Evolutionary conservation across 2,888 invertebrate species (phyloP).

Genomic region (Agonopterix alstromeriana): DNA sequence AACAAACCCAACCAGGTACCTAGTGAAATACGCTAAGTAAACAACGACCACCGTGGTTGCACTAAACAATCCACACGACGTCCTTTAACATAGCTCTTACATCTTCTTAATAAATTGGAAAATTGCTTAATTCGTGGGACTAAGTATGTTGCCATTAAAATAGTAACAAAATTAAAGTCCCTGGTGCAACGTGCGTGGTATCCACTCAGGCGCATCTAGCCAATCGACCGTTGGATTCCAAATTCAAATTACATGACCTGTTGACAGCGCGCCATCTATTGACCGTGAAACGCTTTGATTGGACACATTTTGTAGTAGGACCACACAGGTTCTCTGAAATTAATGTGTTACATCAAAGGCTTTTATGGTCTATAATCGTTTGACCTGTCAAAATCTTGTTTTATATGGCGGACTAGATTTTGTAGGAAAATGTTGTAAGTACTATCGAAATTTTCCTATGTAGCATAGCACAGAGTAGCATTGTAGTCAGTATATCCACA

Average conservation of each 20-base stretch:
- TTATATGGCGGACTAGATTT: too few species aligned
- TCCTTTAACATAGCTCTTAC: too few species aligned
- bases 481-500: too few species aligned
- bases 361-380: too few species aligned
- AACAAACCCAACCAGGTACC: too few species aligned
- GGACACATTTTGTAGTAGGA: conserved; percentile 27
- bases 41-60: background rate
- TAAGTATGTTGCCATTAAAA: background rate
- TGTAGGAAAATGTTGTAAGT: too few species aligned
- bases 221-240: conserved; percentile 33
- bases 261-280: conserved; percentile 21
- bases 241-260: conserved; percentile 25
- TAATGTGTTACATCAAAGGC: background rate
- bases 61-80: too few species aligned
- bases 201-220: conserved; percentile 16
- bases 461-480: too few species aligned
- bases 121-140: background rate
- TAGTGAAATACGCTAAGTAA: background rate
- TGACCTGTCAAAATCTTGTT: too few species aligned
- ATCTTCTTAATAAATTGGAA: background rate
- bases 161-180: conserved; percentile 4
- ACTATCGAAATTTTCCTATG: too few species aligned
- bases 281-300: conserved; percentile 32
- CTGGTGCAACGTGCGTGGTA: conserved; percentile 12
- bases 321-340: conserved; percentile 22